Conservation (phyloP, 53 echinoderm and acorn worm species). For the Henricia sp. region DNA sequence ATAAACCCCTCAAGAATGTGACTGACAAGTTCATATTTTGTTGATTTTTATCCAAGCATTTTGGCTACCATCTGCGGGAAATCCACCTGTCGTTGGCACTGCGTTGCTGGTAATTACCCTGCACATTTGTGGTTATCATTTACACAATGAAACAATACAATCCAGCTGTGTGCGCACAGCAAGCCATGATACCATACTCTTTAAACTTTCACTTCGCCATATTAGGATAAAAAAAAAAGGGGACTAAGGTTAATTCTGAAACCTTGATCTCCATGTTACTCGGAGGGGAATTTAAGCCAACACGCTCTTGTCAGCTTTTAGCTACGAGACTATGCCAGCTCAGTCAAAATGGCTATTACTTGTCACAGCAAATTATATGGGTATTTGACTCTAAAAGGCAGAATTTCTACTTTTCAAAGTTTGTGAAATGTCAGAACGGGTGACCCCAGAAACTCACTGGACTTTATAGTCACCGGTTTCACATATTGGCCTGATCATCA, state of each 20-base stretch:
- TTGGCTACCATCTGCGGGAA: no score
- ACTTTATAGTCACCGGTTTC: neutral
- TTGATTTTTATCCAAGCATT: no score
- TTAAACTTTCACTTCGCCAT: conserved; percentile 7
- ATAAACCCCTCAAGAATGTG: no score
- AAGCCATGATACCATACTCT: neutral
- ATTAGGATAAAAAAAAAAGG: neutral
- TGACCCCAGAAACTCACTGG: neutral
- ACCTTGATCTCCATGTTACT: neutral
- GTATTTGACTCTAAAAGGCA: neutral
- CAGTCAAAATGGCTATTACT: no score
- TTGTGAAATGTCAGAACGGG: neutral
- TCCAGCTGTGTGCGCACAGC: neutral
- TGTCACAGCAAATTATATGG: neutral
- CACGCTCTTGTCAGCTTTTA: no score
- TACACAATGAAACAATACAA: neutral
- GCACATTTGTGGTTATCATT: neutral
- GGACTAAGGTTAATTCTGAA: neutral
- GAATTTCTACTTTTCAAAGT: neutral
- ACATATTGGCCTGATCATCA: neutral
- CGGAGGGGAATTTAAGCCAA: no score
- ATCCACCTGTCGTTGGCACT: no score
- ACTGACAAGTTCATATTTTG: no score
- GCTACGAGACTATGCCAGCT: no score
- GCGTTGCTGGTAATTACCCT: neutral